Conservation (phyloP, 2,797 vertebrate genomes). For the Bucorvus abyssinicus region DNA sequence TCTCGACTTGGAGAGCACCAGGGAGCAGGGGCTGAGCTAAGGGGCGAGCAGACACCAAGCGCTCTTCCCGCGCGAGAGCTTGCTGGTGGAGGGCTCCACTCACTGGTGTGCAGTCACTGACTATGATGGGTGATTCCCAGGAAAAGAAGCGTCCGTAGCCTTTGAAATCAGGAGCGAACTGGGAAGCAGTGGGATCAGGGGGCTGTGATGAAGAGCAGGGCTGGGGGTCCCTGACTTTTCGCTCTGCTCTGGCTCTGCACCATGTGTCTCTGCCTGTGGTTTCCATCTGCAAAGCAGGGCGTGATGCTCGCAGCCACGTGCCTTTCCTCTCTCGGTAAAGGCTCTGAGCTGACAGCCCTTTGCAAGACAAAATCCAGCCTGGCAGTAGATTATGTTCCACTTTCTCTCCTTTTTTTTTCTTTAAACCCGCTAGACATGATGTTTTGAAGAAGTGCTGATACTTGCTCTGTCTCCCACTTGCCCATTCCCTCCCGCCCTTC, state of each 20-base stretch:
- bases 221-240: background rate
- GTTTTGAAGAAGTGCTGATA: background rate
- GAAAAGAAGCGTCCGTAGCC: fast-evolving
- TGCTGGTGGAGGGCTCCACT: background rate
- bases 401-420: no score
- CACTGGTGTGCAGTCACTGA: fast-evolving
- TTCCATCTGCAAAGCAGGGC: background rate
- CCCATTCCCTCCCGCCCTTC: background rate
- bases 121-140: background rate
- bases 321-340: background rate
- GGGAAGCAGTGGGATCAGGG: background rate
- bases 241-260: fast-evolving
- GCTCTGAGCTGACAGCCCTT: background rate
- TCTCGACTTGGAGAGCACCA: background rate
- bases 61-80: background rate
- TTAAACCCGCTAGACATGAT: background rate
- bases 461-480: background rate
- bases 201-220: background rate
- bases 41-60: fast-evolving
- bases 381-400: background rate
- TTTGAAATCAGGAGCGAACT: fast-evolving
- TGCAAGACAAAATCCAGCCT: background rate
- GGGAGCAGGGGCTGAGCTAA: background rate
- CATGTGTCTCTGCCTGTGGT: fast-evolving
- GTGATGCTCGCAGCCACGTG: background rate